A percentile compares a stretch with the other conserved stretches of the same genome.
These are phyloP conservation scores for Campoletis raptor DNA, from an alignment of 2,888 invertebrate species.

Conservation along the genomic window DNA sequence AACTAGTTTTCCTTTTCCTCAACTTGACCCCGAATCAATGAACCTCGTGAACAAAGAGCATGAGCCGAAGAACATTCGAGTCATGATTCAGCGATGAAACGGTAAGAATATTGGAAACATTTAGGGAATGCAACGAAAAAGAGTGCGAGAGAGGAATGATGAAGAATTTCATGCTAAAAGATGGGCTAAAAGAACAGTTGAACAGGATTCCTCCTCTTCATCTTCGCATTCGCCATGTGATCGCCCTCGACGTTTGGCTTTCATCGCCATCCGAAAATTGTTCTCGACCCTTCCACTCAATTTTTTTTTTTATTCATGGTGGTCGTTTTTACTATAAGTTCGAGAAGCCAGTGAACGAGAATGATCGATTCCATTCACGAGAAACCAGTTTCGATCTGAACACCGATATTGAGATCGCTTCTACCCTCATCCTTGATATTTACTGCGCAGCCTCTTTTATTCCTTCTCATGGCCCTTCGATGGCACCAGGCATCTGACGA, in stretches of 20 bases:
- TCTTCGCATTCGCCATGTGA: background rate
- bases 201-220: constrained; percentile 3
- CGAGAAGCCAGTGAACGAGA: constrained; percentile 12
- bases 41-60: constrained; percentile 11
- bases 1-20: constrained; percentile 27
- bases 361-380: constrained; percentile 53
- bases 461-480: constrained; percentile 18
- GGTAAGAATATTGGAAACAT: background rate
- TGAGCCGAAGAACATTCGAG: background rate
- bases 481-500: constrained; percentile 13
- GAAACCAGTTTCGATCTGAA: constrained; percentile 56
- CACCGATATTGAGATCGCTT: constrained; percentile 34
- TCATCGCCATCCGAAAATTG: constrained; percentile 30
- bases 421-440: constrained; percentile 34
- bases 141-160: background rate
- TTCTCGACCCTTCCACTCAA: constrained; percentile 11
- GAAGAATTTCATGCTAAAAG: constrained; percentile 29
- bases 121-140: constrained; percentile 18
- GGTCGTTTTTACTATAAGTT: constrained; percentile 2
- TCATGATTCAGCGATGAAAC: constrained; percentile 18
- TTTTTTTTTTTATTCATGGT: constrained; percentile 22
- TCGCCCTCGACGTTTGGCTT: background rate
- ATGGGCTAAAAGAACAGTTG: background rate
- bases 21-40: constrained; percentile 21
- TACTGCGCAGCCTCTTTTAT: background rate